These are phyloP conservation scores for Seladonia tumulorum DNA, from an alignment of 2,888 invertebrate genomes.

Conservation along the genomic window DNA sequence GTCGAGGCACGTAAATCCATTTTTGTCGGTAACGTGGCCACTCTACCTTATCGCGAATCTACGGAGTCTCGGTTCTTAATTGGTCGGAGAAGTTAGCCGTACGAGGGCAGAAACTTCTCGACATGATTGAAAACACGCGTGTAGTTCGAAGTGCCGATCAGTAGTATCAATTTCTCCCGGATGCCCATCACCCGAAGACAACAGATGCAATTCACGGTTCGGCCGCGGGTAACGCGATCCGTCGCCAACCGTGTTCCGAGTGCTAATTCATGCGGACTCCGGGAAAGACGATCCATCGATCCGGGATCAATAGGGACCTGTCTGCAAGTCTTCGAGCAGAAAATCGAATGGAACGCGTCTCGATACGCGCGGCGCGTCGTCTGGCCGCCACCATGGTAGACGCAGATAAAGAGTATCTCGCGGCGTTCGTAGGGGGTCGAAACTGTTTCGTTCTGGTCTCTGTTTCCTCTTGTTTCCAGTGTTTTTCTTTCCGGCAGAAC, in stretches of 20 bases:
- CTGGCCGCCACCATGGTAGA: conserved; percentile 63
- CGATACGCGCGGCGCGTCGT: conserved; percentile 81
- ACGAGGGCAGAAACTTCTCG: background rate
- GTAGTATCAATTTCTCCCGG: conserved; percentile 38
- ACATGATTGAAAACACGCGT: conserved; percentile 47
- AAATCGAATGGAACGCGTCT: conserved; percentile 80
- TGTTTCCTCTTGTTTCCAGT: conserved; percentile 11
- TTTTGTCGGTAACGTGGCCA: too few relatives aligned
- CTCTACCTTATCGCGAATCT: too few relatives aligned
- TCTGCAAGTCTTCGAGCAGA: conserved; percentile 79
- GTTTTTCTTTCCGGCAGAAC: background rate
- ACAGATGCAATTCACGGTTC: conserved; percentile 67
- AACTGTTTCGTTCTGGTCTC: conserved; percentile 20
- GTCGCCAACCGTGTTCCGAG: conserved; percentile 64
- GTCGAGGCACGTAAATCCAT: too few relatives aligned
- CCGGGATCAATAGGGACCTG: conserved; percentile 78
- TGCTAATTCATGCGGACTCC: conserved; percentile 78
- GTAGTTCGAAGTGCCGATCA: conserved; percentile 46
- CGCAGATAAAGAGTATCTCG: conserved; percentile 52
- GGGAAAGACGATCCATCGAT: conserved; percentile 77
- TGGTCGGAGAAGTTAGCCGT: background rate
- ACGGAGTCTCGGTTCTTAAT: background rate
- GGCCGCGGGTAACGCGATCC: conserved; percentile 65
- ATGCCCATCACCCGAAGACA: conserved; percentile 54
- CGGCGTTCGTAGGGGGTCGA: conserved; percentile 39